These are phyloP conservation scores for Darevskia mixta DNA, from an alignment of 2,797 vertebrate genomes.

Conservation along the genomic window DNA sequence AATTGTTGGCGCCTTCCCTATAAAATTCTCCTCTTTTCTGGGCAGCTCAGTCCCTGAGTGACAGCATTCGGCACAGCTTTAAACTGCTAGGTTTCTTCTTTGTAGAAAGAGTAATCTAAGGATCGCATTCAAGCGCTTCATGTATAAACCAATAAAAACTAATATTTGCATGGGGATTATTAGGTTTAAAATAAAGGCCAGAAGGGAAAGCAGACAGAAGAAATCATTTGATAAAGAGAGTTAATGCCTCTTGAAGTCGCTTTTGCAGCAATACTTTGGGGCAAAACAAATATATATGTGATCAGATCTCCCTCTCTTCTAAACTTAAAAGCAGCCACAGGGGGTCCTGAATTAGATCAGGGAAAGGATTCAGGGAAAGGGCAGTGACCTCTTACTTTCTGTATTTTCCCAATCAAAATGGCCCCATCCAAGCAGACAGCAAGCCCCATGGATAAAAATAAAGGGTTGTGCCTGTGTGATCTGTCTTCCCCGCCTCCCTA, in stretches of 20 bases:
- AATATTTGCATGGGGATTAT: neutral
- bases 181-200: conserved; percentile 22
- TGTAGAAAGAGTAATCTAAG: conserved; percentile 17
- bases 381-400: neutral
- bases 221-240: neutral
- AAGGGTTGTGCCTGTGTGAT: neutral
- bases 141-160: conserved; percentile 28
- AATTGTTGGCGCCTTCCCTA: neutral
- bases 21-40: neutral
- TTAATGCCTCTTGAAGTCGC: neutral
- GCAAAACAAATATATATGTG: neutral
- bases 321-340: neutral
- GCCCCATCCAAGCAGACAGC: neutral
- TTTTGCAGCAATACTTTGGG: neutral
- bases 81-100: conserved; percentile 30
- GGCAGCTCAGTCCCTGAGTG: neutral
- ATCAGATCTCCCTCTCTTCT: neutral
- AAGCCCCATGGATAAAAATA: neutral
- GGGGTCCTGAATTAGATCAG: no score
- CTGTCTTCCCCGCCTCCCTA: neutral
- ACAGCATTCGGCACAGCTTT: neutral
- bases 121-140: neutral
- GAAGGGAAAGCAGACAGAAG: neutral
- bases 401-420: neutral
- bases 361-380: no score